These are phyloP conservation scores for Tetramorium simillimum DNA, from an alignment of 1,140 invertebrate species.

Conservation along the genomic window DNA sequence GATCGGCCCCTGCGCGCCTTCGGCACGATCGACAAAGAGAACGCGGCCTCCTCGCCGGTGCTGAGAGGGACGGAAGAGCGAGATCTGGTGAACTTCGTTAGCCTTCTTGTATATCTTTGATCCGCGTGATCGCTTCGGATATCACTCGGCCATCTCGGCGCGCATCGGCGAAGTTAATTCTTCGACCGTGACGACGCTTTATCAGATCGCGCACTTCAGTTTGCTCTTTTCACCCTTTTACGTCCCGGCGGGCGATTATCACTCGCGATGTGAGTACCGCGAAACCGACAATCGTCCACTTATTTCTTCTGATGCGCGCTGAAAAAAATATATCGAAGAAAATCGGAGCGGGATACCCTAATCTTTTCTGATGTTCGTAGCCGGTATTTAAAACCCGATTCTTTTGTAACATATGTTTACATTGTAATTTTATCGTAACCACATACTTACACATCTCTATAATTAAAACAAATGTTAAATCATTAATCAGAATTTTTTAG, in stretches of 20 bases:
- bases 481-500: neutral
- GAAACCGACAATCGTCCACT: conserved; percentile 7
- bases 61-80: neutral
- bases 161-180: conserved; percentile 48
- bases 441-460: neutral
- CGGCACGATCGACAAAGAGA: conserved; percentile 29
- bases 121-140: conserved; percentile 48
- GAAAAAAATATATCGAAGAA: neutral
- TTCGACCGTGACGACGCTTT: conserved; percentile 58
- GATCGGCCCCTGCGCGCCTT: conserved; percentile 40
- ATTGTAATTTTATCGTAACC: too few relatives aligned
- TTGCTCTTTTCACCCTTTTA: conserved; percentile 34
- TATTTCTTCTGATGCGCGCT: neutral
- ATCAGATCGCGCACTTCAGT: conserved; percentile 27
- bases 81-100: conserved; percentile 57
- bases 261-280: neutral
- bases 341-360: neutral
- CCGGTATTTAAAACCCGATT: neutral
- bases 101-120: conserved; percentile 51
- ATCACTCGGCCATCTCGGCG: conserved; percentile 48
- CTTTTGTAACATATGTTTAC: neutral
- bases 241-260: conserved; percentile 7
- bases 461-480: neutral
- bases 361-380: neutral
- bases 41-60: too few relatives aligned